Conservation (phyloP, 2,113 vertebrate genomes). For the Deroptyus accipitrinus region DNA sequence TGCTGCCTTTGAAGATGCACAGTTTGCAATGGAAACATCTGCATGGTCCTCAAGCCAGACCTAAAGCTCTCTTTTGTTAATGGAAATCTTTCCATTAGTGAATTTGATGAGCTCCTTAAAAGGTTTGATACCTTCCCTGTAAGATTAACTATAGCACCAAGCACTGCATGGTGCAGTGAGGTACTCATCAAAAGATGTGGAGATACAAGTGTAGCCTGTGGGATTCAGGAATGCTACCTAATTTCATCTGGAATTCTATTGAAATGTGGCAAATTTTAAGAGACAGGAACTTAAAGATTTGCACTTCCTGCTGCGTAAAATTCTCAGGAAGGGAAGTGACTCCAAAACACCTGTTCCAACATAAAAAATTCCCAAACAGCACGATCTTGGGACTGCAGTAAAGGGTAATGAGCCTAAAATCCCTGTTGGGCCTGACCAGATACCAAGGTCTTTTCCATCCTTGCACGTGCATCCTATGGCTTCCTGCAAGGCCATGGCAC, state of each 20-base stretch:
- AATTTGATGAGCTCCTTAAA: background rate
- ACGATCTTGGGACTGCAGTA: rapidly evolving
- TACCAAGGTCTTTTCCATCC: background rate
- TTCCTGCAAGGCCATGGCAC: background rate
- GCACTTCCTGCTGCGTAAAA: background rate
- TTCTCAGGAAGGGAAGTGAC: background rate
- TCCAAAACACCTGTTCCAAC: background rate
- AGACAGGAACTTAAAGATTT: background rate
- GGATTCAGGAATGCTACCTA: background rate
- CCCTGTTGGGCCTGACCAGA: background rate
- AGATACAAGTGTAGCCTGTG: background rate
- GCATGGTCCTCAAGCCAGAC: background rate
- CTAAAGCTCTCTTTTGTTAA: background rate
- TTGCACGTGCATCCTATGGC: background rate
- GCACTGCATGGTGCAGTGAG: background rate
- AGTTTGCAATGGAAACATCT: rapidly evolving
- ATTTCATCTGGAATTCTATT: background rate
- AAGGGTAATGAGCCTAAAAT: background rate
- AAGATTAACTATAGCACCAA: background rate
- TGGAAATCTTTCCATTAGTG: background rate
- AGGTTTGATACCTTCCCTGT: background rate
- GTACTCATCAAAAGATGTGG: background rate
- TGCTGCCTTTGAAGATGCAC: background rate
- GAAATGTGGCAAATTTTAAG: background rate
- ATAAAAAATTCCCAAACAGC: background rate